phyloP scores from a whole-genome alignment of 2,888 invertebrate species.

The Antheraea yamamai region DNA sequence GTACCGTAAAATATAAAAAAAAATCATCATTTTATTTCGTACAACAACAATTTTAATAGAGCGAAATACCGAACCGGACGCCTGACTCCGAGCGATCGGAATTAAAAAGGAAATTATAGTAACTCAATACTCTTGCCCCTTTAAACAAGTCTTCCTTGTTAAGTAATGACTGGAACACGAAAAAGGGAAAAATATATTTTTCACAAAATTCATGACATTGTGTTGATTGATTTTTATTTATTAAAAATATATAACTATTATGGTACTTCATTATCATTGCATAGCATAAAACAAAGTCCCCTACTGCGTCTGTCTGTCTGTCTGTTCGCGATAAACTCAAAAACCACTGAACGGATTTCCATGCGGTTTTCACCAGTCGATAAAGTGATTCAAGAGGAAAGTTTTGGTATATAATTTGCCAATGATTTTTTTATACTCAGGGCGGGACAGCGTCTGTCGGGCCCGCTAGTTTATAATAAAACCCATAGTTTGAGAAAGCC shows the following conservation, averaged over 20 bases:
- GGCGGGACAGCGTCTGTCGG: too few relatives aligned
- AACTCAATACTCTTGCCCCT: constrained; percentile 1
- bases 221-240: not conserved
- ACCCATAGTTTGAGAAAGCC: too few relatives aligned
- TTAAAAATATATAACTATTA: not conserved
- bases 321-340: too few relatives aligned
- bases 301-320: too few relatives aligned
- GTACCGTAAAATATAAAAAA: too few relatives aligned
- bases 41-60: not conserved
- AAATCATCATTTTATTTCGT: not conserved
- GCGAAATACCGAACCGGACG: not conserved
- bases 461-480: not conserved
- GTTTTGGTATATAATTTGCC: too few relatives aligned
- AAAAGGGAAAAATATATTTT: not conserved
- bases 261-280: too few relatives aligned
- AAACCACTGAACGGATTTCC: too few relatives aligned
- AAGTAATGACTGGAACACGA: not conserved
- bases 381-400: too few relatives aligned
- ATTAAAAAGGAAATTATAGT: constrained; percentile 7
- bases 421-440: too few relatives aligned
- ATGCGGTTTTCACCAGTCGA: too few relatives aligned
- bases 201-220: not conserved
- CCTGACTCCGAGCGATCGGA: not conserved
- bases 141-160: not conserved
- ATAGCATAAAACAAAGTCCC: too few relatives aligned